Percentiles rank a stretch among this genome's conserved stretches.
Conservation (phyloP, 2,113 vertebrate genomes). For the Heterotilapia buettikoferi region DNA sequence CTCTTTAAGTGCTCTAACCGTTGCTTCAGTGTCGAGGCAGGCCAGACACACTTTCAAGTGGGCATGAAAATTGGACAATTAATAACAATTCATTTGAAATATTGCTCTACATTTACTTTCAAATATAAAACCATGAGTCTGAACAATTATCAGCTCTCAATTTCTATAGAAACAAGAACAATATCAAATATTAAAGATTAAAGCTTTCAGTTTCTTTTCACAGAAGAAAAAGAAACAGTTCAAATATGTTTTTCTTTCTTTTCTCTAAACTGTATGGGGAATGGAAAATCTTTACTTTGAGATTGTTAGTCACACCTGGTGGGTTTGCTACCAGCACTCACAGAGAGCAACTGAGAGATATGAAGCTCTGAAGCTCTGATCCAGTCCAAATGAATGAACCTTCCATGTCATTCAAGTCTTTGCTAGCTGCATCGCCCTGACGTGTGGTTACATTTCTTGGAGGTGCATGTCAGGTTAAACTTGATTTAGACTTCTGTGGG, state of each 20-base stretch:
- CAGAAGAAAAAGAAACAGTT: background rate
- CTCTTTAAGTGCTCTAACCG: background rate
- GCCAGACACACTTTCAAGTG: background rate
- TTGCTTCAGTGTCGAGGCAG: background rate
- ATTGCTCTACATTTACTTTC: background rate
- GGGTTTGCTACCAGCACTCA: background rate
- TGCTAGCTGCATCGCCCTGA: background rate
- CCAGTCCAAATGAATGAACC: background rate
- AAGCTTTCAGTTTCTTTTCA: background rate
- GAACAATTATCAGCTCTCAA: background rate
- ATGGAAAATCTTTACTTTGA: background rate
- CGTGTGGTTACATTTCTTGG: background rate
- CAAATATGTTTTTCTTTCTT: background rate
- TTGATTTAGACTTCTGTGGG: background rate
- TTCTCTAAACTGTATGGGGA: background rate
- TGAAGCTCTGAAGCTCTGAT: background rate
- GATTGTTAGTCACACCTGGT: background rate
- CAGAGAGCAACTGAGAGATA: background rate
- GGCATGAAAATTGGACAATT: background rate
- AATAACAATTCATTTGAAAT: background rate
- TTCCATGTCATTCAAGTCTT: background rate
- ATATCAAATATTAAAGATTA: background rate
- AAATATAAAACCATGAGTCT: background rate
- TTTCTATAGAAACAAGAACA: background rate
- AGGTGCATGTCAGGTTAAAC: background rate